Conservation (phyloP, 1,140 invertebrate genomes). For the Pygmarrhopalites habei region DNA sequence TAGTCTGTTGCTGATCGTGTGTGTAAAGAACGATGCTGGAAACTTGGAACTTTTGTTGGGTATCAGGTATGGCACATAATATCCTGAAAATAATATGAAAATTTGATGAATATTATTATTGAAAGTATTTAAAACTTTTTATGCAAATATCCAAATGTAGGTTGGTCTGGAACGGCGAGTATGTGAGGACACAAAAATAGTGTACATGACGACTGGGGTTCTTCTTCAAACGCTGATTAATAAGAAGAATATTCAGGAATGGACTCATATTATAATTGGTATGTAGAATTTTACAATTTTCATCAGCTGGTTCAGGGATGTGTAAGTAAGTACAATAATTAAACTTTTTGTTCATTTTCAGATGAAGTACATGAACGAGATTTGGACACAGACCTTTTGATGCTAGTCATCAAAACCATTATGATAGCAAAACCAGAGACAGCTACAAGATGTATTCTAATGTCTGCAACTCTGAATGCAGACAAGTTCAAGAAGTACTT, state of each 20-base stretch:
- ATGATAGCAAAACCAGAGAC: constrained; percentile 28
- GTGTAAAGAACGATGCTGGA: constrained; percentile 73
- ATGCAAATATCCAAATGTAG: constrained; percentile 40
- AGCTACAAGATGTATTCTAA: constrained; percentile 48
- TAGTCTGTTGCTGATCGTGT: constrained; percentile 86
- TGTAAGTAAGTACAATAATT: too few species aligned
- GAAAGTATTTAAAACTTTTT: too few species aligned
- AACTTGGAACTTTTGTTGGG: constrained; percentile 74
- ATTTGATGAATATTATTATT: not conserved
- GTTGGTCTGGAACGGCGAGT: constrained; percentile 57
- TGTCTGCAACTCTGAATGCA: constrained; percentile 55
- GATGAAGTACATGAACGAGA: constrained; percentile 92
- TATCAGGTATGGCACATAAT: constrained; percentile 59
- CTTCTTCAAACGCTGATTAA: constrained; percentile 58
- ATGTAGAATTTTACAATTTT: not conserved
- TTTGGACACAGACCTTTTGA: constrained; percentile 85
- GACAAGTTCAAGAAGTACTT: constrained; percentile 51
- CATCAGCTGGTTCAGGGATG: too few species aligned
- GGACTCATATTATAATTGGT: constrained; percentile 83
- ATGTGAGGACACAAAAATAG: constrained; percentile 65
- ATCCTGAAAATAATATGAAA: not conserved
- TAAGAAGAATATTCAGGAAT: constrained; percentile 51
- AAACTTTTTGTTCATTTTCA: not conserved
- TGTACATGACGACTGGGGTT: constrained; percentile 75
- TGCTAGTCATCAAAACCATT: constrained; percentile 72